These are phyloP conservation scores for Porites cylindrica DNA, from an alignment of 92 coral and sea anemone genomes.

Conservation along the genomic window DNA sequence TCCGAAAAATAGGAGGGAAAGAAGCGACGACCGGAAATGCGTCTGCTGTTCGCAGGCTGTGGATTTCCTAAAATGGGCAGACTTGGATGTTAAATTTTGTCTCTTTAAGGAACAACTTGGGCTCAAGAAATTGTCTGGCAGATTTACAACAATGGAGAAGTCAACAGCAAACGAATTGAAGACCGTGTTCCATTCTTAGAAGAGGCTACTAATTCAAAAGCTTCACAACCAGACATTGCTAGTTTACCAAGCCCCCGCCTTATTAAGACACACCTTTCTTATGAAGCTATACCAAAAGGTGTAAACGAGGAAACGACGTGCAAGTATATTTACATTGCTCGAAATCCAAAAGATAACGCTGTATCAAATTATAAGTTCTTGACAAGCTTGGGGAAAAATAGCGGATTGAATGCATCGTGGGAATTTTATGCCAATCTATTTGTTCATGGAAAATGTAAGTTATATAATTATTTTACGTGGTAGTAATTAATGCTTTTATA, in stretches of 20 bases:
- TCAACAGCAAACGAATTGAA: not conserved
- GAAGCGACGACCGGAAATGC: too few relatives aligned
- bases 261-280: not conserved
- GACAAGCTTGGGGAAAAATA: too few relatives aligned
- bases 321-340: not conserved
- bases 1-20: too few relatives aligned
- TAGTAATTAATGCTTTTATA: too few relatives aligned
- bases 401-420: slow-evolving; percentile 32
- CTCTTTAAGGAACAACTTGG: not conserved
- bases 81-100: too few relatives aligned
- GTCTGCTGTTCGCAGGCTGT: too few relatives aligned
- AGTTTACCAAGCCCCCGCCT: not conserved
- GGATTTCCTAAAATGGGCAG: too few relatives aligned
- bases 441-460: slow-evolving; percentile 38
- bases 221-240: not conserved
- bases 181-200: not conserved
- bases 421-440: slow-evolving; percentile 35
- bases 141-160: not conserved
- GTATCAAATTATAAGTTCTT: not conserved
- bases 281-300: not conserved
- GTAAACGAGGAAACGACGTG: not conserved
- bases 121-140: not conserved
- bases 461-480: too few relatives aligned
- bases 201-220: not conserved
- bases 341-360: not conserved